Base-by-base conservation (phyloP, 2,797 vertebrate genomes). In the Channa striata region DNA sequence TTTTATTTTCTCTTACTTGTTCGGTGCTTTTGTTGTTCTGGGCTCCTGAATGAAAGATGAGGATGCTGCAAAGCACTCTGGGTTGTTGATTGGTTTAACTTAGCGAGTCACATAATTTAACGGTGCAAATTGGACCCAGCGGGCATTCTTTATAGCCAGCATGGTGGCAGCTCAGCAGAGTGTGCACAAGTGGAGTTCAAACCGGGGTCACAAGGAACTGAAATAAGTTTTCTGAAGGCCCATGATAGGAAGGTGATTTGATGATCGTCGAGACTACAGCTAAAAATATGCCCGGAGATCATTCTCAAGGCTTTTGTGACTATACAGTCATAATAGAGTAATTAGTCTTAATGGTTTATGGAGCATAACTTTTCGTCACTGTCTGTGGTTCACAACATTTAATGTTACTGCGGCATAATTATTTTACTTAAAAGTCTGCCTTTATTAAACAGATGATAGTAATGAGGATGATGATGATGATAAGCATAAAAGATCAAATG, bases 71-170 rank as follows among this genome's bases (percentile, higher is more conserved):
- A 20, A 53, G 51, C 46, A 4, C n/a, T 11, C 16, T 48, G 64
- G 49, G 25, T 56, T 59, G 51, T 13, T 70, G 71, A 74, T 78
- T 75, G 75, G 47, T 72, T 80, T 72, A 48, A 39, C 57, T 69
- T 13, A 17, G 64, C 4, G 52, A 74, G 44, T 62, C 54, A 54
- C 54, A 56, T 65, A 21, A 58, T 61, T 76, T 69, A 46, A 39
- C 9, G 2, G 59, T 54, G 75, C 74, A 81, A 72, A 83, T 77
- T 80, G 52, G 42, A 63, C 40, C 68, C 67, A 50, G 75, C 20
- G 17, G 76, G 63, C 11, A 33, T 39, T 51, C 33, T 63, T 59
- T 52, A 2, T 16, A 46, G 43, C 23, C 54, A 39, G 68, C 51
- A 16, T 49, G 74, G 47, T 54, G 54, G 63, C 33, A 10, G 37